phyloP scores from a whole-genome alignment of 2,113 vertebrate species.

The human region DNA sequence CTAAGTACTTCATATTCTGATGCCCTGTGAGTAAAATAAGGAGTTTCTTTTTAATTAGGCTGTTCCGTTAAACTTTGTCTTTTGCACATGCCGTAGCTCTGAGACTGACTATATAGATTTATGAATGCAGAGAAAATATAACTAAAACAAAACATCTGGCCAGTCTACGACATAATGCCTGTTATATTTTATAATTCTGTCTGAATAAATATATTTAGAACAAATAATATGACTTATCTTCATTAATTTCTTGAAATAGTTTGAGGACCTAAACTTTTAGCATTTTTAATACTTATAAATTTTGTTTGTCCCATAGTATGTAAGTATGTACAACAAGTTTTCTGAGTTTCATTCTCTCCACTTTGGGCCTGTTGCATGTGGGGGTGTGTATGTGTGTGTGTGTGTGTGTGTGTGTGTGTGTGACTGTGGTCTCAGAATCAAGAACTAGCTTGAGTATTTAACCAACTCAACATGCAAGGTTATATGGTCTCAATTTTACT shows the following conservation, averaged over 20 bases:
- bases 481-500: not conserved
- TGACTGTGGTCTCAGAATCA: not conserved
- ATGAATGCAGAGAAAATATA: not conserved
- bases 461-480: not conserved
- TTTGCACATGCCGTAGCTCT: not conserved
- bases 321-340: not conserved
- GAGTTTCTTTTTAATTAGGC: not conserved
- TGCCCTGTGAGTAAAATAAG: not conserved
- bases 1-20: not conserved
- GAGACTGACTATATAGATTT: not conserved
- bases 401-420: not conserved
- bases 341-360: not conserved
- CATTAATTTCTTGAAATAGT: not conserved
- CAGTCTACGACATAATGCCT: too few species aligned
- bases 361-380: not conserved
- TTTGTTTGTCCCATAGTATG: not conserved
- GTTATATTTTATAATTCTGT: not conserved
- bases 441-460: not conserved
- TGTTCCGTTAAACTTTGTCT: not conserved
- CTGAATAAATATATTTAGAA: not conserved
- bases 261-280: not conserved
- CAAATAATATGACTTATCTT: not conserved
- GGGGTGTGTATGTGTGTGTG: not conserved
- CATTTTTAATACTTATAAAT: not conserved
- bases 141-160: not conserved